Evolutionary conservation across 2,888 invertebrate genomes (phyloP).

Genomic region (Strigamia maritima): DNA sequence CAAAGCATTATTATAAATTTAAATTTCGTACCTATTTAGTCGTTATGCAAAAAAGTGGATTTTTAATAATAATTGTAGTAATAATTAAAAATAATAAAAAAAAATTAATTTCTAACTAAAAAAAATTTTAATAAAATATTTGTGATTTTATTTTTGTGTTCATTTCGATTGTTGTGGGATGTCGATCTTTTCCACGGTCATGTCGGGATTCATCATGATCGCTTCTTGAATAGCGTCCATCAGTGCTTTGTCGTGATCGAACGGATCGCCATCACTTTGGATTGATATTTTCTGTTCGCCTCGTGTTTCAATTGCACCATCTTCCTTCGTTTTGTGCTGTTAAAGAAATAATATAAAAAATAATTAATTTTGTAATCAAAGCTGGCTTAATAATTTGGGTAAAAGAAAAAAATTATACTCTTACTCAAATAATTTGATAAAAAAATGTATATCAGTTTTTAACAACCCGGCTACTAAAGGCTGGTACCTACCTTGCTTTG

Average conservation of each 20-base stretch:
- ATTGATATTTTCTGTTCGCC: constrained; percentile 98
- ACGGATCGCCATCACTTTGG: constrained; percentile 92
- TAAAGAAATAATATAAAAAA: no score
- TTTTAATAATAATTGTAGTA: background rate
- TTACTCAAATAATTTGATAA: no score
- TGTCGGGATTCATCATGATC: constrained; percentile 97
- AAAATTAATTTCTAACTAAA: background rate
- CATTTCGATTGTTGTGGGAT: constrained; percentile 77
- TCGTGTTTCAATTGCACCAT: constrained; percentile 94
- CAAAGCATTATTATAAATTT: background rate
- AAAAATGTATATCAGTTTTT: no score
- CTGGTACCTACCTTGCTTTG: no score
- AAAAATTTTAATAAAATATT: no score
- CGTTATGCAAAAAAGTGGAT: background rate
- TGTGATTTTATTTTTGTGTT: background rate
- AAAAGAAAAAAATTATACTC: no score
- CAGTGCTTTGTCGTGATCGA: constrained; percentile 95
- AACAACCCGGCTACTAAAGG: no score
- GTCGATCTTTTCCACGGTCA: constrained; percentile 98
- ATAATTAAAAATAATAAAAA: background rate
- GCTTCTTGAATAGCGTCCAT: constrained; percentile 94
- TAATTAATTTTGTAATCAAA: no score
- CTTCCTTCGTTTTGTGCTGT: constrained; percentile 95
- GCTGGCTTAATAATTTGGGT: no score
- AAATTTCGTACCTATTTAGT: background rate